Evolutionary conservation across 2,888 invertebrate species (phyloP), one percentile per base, ranked within the genome.

Genomic region (Philereme transversata): DNA sequence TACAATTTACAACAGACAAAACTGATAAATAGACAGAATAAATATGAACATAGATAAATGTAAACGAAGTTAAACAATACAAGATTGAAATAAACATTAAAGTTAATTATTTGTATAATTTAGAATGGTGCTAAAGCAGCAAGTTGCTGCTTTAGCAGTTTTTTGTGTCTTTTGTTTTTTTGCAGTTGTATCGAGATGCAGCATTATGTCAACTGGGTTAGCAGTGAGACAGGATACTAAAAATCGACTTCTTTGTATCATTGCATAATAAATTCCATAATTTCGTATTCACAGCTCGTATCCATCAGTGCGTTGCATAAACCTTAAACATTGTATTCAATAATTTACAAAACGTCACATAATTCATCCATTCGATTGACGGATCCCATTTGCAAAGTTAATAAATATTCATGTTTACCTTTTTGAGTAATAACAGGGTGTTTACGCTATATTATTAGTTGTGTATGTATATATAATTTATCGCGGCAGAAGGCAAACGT

Each of bases 321-420:
- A 64, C 52, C 53, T 58, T 49, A 51, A 35, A 67, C 53, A 60
- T 55, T 64, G 54, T 52, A 51, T 52, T 65, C 66, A 69, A 69
- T 71, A 68, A 71, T 68, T 69, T 65, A 68, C 64, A 46, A 33
- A 53, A 63, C 63, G 68, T 69, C 71, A 71, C 64, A 71, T 71
- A 68, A 65, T 62, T 69, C 68, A 68, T 67, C 45, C 66, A 43
- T 33, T n/a, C 47, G 62, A 60, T 49, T 67, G 70, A 70, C 65
- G 68, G 65, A 68, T 64, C 62, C 64, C 64, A 64, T 68, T 67
- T 63, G 62, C 59, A 54, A 47, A 48, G 56, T 55, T 64, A 54
- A 68, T 66, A 61, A 64, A 68, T 64, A 67, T 68, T 59, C 66
- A 66, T 54, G 58, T 51, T 60, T 61, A 60, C 61, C 62, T 66